Percentiles rank a stretch among this genome's conserved stretches.
Conservation (phyloP, 2,113 vertebrate species). For the Albula glossodonta region DNA sequence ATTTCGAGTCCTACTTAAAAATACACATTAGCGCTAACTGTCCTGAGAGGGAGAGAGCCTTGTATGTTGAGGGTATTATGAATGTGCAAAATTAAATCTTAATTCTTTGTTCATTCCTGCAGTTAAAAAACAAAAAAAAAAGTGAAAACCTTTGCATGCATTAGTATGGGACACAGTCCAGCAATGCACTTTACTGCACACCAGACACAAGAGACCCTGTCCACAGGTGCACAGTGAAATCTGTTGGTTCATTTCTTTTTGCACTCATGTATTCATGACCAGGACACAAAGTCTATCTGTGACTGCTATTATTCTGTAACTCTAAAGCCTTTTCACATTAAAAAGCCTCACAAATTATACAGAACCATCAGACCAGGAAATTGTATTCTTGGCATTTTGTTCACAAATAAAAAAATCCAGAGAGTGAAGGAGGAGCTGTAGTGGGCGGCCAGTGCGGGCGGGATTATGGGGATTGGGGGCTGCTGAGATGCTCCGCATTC, state of each 20-base stretch:
- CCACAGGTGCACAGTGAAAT: not conserved
- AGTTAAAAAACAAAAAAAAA: not conserved
- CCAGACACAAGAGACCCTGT: not conserved
- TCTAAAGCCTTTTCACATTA: slow-evolving; percentile 32
- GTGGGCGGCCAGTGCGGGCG: not conserved
- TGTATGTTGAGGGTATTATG: not conserved
- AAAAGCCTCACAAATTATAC: slow-evolving; percentile 51
- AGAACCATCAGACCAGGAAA: slow-evolving; percentile 51
- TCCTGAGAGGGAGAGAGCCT: not conserved
- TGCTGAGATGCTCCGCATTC: not conserved
- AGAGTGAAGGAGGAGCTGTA: slow-evolving; percentile 37
- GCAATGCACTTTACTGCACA: not conserved
- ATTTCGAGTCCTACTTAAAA: not conserved
- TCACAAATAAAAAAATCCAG: not conserved
- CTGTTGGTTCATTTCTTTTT: not conserved
- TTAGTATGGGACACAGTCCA: not conserved
- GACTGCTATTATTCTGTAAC: slow-evolving; percentile 36
- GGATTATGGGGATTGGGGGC: not conserved
- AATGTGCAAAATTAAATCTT: not conserved
- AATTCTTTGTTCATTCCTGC: not conserved
- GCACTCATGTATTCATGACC: not conserved
- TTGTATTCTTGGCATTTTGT: slow-evolving; percentile 56
- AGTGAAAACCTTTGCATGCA: not conserved
- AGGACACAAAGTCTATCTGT: slow-evolving; percentile 27
- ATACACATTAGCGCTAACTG: not conserved